Base-by-base conservation (phyloP, 2,797 vertebrate species). In the Strix occidentalis region DNA sequence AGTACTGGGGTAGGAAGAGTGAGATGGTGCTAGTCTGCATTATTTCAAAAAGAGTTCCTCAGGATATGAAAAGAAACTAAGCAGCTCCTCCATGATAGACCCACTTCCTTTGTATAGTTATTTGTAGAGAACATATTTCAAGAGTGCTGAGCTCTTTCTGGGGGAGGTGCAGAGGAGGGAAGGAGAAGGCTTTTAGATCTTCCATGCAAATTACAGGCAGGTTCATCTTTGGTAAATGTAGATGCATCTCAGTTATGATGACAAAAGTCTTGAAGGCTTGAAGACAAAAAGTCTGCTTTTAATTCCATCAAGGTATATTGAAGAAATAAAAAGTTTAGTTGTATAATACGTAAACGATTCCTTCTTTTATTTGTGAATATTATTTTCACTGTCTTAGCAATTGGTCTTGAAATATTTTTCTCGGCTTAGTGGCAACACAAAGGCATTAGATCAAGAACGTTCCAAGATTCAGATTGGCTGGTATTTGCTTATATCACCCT, bases 401-500 rank as follows among this genome's bases (percentile, higher is more conserved):
- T 81, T 78, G 88, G 84, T 65, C 56, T 58, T 93, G 92, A 87
- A 93, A 92, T n/a, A 82, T 96, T 96, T 97, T 95, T 97, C 84
- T 97, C 92, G 61, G 90, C 92, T 95, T 91, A n/a, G 28, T 82
- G 93, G 95, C 89, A 95, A 89, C 68, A 91, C n/a, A 93, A 96
- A 98, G 97, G 90, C 97, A 94, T 97, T 93, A 97, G 90, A 90
- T 91, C 64, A 97, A 87, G 95, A 97, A 88, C 28, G 69, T 95
- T 97, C 92, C 95, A 97, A 96, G 90, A 97, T 94, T 97, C 93
- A 97, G 94, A 95, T 97, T 92, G 93, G 92, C 95, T 98, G 96
- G 90, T 97, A 97, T 97, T 96, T 97, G 96, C 96, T 97, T 97
- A 84, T 96, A 96, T 96, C 95, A 91, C 90, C 89, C 83, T 66